Conservation (phyloP, 2,888 invertebrate species). For the Tinea trinotella region DNA sequence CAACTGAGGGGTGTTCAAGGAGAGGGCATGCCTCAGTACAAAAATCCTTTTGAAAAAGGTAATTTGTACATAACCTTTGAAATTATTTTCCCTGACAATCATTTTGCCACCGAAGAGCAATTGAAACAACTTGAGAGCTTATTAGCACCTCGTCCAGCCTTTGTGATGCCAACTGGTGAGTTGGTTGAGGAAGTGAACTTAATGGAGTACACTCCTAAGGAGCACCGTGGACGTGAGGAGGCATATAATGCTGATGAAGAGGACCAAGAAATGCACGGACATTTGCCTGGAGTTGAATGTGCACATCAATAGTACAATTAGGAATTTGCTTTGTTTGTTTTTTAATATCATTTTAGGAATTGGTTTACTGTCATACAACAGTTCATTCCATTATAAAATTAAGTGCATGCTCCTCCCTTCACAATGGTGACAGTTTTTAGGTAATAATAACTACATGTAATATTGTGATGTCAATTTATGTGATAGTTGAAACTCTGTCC, state of each 20-base stretch:
- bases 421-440: neutral
- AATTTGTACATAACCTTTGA: slow-evolving; percentile 90
- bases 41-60: slow-evolving; percentile 89
- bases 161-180: slow-evolving; percentile 82
- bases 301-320: slow-evolving; percentile 80
- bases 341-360: too few relatives aligned
- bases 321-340: neutral
- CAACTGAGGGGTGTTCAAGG: slow-evolving; percentile 82
- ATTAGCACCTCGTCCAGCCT: slow-evolving; percentile 80
- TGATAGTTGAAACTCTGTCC: neutral
- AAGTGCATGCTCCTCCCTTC: neutral
- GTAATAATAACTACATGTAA: neutral
- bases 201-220: slow-evolving; percentile 79
- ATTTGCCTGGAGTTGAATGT: slow-evolving; percentile 80
- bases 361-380: too few relatives aligned
- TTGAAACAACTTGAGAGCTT: slow-evolving; percentile 80
- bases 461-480: neutral
- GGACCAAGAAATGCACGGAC: slow-evolving; percentile 57
- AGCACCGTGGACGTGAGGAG: slow-evolving; percentile 73
- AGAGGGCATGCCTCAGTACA: slow-evolving; percentile 93
- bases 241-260: slow-evolving; percentile 81
- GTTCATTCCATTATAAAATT: neutral
- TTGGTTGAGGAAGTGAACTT: slow-evolving; percentile 90
- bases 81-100: slow-evolving; percentile 86
- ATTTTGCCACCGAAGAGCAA: slow-evolving; percentile 80